These are phyloP conservation scores for Stenolophus ochropezus DNA, from an alignment of 2,888 invertebrate species.

Conservation along the genomic window DNA sequence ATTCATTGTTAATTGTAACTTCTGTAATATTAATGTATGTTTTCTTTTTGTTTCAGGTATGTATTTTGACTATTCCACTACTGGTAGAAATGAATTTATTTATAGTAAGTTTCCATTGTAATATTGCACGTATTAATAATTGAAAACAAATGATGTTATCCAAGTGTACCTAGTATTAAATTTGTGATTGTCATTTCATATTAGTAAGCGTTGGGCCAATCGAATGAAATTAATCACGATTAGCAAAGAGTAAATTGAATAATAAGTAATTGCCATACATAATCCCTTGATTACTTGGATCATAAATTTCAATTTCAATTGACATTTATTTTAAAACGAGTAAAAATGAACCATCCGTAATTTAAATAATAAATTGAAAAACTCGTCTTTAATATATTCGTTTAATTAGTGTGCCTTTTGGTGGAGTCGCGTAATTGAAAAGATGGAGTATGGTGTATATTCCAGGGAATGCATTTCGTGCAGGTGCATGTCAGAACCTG, in stretches of 20 bases:
- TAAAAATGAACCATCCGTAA: not conserved
- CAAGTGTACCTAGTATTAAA: not conserved
- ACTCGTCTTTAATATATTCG: conserved; percentile 32
- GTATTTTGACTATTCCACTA: not conserved
- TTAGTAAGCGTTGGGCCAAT: not conserved
- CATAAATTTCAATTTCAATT: conserved; percentile 28
- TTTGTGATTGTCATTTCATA: not conserved
- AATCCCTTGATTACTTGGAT: not conserved
- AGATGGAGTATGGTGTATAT: not conserved
- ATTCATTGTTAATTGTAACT: not conserved
- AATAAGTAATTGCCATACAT: not conserved
- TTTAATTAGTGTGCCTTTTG: conserved; percentile 5
- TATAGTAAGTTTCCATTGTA: not conserved
- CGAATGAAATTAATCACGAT: conserved; percentile 1
- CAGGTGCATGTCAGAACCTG: conserved; percentile 48
- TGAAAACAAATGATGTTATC: not conserved
- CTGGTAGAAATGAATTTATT: not conserved
- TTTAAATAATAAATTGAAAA: conserved; percentile 35
- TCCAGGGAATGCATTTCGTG: conserved; percentile 40
- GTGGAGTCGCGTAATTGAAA: conserved; percentile 11
- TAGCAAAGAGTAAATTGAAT: conserved; percentile 16
- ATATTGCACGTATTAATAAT: not conserved
- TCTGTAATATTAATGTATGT: not conserved
- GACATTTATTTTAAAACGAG: conserved; percentile 8
- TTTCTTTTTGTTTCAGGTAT: not conserved